phyloP scores from a whole-genome alignment of 2,888 invertebrate species.

The Drosophila melanosoma region DNA sequence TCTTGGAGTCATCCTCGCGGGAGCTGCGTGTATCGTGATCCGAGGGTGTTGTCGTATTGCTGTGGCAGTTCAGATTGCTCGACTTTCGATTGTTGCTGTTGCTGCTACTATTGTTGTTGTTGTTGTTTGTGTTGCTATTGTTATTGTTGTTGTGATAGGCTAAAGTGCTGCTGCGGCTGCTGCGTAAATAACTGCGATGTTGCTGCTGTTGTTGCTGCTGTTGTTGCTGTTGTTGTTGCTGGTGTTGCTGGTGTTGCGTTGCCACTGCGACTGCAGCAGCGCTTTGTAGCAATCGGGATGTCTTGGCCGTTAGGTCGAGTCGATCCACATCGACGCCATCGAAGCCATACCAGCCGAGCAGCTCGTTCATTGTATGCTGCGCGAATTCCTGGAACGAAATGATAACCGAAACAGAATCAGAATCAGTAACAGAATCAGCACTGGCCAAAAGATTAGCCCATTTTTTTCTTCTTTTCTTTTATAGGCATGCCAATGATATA shows the following conservation, averaged over 20 bases:
- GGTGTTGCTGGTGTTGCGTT: conserved; percentile 65
- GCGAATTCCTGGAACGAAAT: conserved; percentile 91
- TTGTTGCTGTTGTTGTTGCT: conserved; percentile 51
- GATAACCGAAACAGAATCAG: neutral
- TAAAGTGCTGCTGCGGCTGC: conserved; percentile 67
- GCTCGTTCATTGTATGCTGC: conserved; percentile 96
- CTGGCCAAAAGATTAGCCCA: conserved; percentile 10
- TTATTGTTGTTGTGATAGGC: conserved; percentile 55
- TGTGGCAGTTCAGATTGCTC: conserved; percentile 58
- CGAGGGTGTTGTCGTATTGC: conserved; percentile 80
- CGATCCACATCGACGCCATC: conserved; percentile 90
- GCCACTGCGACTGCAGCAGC: conserved; percentile 74
- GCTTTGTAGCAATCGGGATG: conserved; percentile 81
- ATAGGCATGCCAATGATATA: conserved; percentile 6
- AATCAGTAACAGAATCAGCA: neutral
- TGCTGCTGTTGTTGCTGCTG: conserved; percentile 64
- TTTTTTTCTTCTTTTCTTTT: neutral
- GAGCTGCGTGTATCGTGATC: conserved; percentile 84
- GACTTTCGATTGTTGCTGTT: conserved; percentile 49
- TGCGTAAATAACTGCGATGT: conserved; percentile 65
- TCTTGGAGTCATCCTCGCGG: conserved; percentile 84
- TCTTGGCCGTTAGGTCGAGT: conserved; percentile 84
- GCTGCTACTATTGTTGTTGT: conserved; percentile 54
- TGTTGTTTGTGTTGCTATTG: conserved; percentile 42
- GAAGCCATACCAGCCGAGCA: conserved; percentile 96